Conservation (phyloP, 2,797 vertebrate genomes). For the Picus viridis region DNA sequence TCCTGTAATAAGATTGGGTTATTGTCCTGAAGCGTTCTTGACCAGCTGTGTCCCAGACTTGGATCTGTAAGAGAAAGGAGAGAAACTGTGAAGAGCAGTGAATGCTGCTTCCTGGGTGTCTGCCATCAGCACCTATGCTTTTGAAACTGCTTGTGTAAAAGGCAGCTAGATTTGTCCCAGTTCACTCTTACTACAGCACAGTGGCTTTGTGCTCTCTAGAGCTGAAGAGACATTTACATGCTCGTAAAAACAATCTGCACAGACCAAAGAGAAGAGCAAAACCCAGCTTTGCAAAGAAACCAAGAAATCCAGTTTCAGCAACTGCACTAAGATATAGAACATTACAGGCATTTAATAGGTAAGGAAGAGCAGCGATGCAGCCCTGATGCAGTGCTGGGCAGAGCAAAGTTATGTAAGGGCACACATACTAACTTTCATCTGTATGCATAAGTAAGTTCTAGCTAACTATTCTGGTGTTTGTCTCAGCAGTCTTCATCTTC, state of each 20-base stretch:
- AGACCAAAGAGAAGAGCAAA: not conserved
- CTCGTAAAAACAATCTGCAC: not conserved
- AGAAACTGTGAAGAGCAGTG: not conserved
- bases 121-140: not conserved
- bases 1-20: slow-evolving; percentile 97
- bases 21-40: slow-evolving; percentile 97
- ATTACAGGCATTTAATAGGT: not conserved
- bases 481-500: not conserved
- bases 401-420: not conserved
- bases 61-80: slow-evolving; percentile 83
- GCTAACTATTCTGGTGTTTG: not conserved
- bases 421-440: not conserved
- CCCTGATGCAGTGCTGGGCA: not conserved
- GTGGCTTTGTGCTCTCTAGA: not conserved
- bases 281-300: not conserved
- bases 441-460: not conserved
- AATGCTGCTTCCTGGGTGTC: not conserved
- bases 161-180: not conserved
- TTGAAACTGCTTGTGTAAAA: not conserved
- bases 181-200: not conserved
- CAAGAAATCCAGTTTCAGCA: not conserved
- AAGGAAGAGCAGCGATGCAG: not conserved
- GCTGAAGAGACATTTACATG: not conserved
- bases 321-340: rapidly evolving
- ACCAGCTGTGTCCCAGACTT: slow-evolving; percentile 97